Evolutionary conservation across 1,140 invertebrate genomes (phyloP).

Genomic region (Heterodera schachtii): DNA sequence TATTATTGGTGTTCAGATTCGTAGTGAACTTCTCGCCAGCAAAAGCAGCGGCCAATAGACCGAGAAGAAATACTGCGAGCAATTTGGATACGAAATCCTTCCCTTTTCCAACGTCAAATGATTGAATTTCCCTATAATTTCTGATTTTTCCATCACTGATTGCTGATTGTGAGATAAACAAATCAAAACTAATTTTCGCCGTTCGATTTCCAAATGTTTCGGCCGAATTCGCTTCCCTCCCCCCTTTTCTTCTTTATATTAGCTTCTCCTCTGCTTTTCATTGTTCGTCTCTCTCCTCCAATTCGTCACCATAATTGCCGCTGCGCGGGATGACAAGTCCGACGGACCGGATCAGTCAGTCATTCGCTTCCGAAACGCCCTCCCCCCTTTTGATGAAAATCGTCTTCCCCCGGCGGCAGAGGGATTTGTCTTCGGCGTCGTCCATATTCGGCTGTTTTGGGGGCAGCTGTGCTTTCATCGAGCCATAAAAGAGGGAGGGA

Average conservation of each 20-base stretch:
- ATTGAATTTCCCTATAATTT: no score
- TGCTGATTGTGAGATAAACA: no score
- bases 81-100: no score
- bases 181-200: no score
- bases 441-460: neutral
- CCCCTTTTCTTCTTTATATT: neutral
- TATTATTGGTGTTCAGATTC: conserved; percentile 7
- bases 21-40: neutral
- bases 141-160: no score
- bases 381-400: neutral
- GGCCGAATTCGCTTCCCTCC: neutral
- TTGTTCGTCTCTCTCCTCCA: neutral
- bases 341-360: neutral
- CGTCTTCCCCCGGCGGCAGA: neutral
- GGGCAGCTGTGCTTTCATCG: neutral
- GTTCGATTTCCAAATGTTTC: no score
- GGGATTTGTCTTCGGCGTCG: neutral
- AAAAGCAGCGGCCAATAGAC: neutral
- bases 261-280: neutral
- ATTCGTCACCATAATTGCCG: conserved; percentile 5
- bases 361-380: neutral
- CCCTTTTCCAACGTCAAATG: no score
- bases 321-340: neutral
- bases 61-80: neutral
- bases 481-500: neutral